phyloP scores from a whole-genome alignment of 2,797 vertebrate species.

The Phaenicophaeus curvirostris region DNA sequence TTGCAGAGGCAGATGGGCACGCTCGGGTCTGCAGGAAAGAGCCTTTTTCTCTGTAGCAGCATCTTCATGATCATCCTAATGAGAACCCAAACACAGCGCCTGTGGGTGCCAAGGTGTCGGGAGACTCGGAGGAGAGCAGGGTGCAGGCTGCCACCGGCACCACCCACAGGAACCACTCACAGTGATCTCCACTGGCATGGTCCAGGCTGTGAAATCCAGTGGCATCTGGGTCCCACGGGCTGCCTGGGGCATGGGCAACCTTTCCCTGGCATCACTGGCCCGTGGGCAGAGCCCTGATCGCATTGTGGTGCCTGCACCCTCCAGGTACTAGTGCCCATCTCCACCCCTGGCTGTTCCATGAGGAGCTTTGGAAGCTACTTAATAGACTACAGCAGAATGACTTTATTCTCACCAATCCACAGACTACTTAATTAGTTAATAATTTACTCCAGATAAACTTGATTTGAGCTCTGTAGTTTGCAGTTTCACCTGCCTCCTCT shows the following conservation, averaged over 20 bases:
- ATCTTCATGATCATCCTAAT: accelerated
- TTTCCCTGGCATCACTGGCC: not conserved
- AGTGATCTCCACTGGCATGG: accelerated
- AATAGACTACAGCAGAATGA: not conserved
- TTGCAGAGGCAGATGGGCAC: not conserved
- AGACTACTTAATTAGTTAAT: not conserved
- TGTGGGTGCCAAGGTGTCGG: accelerated
- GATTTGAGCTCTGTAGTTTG: not conserved
- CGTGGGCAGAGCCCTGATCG: accelerated
- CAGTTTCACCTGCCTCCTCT: not conserved
- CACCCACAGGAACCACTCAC: accelerated
- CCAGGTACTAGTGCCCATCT: accelerated
- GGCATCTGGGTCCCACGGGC: accelerated
- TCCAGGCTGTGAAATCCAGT: not conserved
- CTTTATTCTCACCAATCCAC: not conserved
- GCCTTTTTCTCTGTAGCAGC: not conserved
- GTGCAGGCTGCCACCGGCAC: not conserved
- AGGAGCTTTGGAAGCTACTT: not conserved
- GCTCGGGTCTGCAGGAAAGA: not conserved
- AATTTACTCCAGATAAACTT: not conserved
- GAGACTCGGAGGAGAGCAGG: accelerated
- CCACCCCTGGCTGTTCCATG: accelerated
- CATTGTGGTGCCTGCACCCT: not conserved
- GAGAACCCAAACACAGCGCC: not conserved
- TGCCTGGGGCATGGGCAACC: accelerated